Evolutionary conservation across 1,140 invertebrate species (phyloP), one percentile per base, ranked within the genome.

Genomic region (Condylostylus longicornis): DNA sequence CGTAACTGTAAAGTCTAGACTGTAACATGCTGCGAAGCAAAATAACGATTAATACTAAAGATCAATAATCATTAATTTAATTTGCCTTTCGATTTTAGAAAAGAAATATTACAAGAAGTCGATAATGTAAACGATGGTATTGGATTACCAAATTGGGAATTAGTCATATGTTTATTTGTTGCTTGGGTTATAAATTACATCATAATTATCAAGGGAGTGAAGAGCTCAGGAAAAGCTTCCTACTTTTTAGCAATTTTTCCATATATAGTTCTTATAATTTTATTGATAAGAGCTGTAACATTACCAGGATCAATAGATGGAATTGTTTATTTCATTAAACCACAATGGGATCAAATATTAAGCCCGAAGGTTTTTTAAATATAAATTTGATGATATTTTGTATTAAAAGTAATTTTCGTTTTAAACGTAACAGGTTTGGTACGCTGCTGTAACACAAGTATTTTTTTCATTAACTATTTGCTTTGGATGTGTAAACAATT

Each of bases 391-490:
- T n/a, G n/a, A n/a, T n/a, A n/a, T n/a, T n/a, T n/a, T n/a, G n/a
- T n/a, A n/a, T n/a, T n/a, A n/a, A n/a, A n/a, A n/a, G n/a, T 14
- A 36, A 4, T 18, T 36, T 4, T 25, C 25, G 5, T 18, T 14
- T 28, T 29, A 6, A 17, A 28, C 5, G 4, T 19, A n/a, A 32
- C 29, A 46, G 77, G 20, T 89, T 75, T 58, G 55, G 85, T 85
- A 85, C 43, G 77, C 82, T 6, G 84, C 84, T 8, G 79, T 84
- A 0, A 81, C 81, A 0, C 85, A 90, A 48, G 83, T 82, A 40
- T 84, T 84, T 54, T 89, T 87, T 54, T 87, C 82, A 0, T 65
- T 87, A 2, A 78, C 78, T 2, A 79, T 88, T 7, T 81, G 79
- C 38, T 79, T 86, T 33, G 84, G 85, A 18, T 73, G 77, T 18